Evolutionary conservation across 2,888 invertebrate genomes (phyloP).

Genomic region (Hyposoter didymator): DNA sequence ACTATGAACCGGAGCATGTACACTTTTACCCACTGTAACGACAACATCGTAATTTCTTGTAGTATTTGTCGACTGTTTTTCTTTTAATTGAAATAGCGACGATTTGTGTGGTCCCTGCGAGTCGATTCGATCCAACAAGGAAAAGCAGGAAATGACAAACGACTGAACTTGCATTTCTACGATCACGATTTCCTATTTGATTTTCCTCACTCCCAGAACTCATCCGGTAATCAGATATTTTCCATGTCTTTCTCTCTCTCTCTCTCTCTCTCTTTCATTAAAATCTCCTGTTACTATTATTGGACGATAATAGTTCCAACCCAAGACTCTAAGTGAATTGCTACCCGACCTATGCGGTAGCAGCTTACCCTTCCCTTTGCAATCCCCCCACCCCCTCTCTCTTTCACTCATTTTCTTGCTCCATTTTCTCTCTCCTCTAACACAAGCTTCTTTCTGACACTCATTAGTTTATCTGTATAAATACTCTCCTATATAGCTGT

Average conservation of each 20-base stretch:
- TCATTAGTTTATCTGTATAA: background rate
- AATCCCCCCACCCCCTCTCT: constrained; percentile 10
- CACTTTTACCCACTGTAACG: constrained; percentile 56
- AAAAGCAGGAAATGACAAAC: constrained; percentile 67
- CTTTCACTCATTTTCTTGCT: background rate
- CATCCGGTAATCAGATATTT: constrained; percentile 65
- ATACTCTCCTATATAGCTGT: constrained; percentile 2
- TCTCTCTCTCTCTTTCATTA: constrained; percentile 67
- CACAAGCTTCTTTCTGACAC: background rate
- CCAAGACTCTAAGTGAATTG: constrained; percentile 44
- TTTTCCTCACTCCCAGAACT: constrained; percentile 39
- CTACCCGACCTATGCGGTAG: constrained; percentile 42
- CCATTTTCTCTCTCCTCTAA: background rate
- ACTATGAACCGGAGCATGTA: background rate
- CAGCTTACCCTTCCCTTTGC: constrained; percentile 43
- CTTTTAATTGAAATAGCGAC: constrained; percentile 35
- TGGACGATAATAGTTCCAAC: constrained; percentile 67
- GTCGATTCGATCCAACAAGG: constrained; percentile 60
- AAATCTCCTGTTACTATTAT: constrained; percentile 66
- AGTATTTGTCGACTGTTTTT: constrained; percentile 59
- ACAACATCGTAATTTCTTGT: constrained; percentile 61
- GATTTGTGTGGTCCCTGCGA: constrained; percentile 52
- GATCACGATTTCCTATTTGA: constrained; percentile 37
- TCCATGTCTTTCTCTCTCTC: constrained; percentile 67
- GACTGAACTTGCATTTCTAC: constrained; percentile 29